Base-by-base conservation (phyloP, 2,113 vertebrate species). In the Sturnira hondurensis region DNA sequence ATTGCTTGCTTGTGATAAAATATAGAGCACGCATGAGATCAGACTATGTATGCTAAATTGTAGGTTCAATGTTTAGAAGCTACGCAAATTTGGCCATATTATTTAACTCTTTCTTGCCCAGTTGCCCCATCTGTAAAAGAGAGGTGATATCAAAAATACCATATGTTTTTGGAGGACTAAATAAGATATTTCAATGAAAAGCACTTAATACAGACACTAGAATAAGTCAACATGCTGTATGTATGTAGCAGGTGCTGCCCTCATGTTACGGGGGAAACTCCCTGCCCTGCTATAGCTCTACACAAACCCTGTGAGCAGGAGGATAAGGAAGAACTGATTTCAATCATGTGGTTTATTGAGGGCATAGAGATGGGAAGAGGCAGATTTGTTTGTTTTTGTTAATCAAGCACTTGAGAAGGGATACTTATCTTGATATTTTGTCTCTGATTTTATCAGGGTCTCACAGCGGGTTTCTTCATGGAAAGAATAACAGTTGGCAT, bases 361-460 rank as follows among this genome's bases (percentile, higher is more conserved):
- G 7, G 19, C 12, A 1, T 10, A 36, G 76, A 26, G 3, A 65
- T 20, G 70, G 24, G 28, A 41, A 73, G 52, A 54, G 28, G 1
- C 3, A 24, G 33, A 90, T 95, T 87, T 95, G 47, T 76, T 91
- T 56, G 54, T 43, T 15, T 92, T 85, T 96, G 63, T 47, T 77
- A 84, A 95, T 76, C 17, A 87, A 52, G 16, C 9, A 5, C 65
- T 89, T 58, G 50, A 89, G 71, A 81, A 58, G 50, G 13, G 28
- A 65, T 67, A 58, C 74, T 85, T 88, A 31, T 61, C 56, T 92
- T 76, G 50, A 87, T 86, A 71, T 89, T 38, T 61, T 58, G 71
- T 76, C 91, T 58, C 36, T 80, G 81, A 95, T 97, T 92, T 78
- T 50, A 67, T 97, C 89, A 31, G n/a, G 11, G 52, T 61, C 70